Evolutionary conservation across 2,113 vertebrate genomes (phyloP), one percentile per base, ranked within the genome.

Genomic region (Bothrops jararaca): DNA sequence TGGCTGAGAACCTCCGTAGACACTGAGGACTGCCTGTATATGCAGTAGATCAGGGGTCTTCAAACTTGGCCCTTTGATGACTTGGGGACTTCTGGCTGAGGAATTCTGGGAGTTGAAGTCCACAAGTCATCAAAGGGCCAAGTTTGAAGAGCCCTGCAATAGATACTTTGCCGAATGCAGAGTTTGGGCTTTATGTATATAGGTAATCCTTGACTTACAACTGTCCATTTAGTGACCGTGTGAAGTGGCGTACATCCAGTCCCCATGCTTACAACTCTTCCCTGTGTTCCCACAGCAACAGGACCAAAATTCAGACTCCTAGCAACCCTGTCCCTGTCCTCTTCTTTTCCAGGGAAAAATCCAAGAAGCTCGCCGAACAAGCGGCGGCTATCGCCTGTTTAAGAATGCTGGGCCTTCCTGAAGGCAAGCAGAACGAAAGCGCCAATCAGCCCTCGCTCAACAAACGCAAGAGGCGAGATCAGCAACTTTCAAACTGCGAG

Each of bases 301-400:
- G 26, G 58, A 60, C n/a, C 11, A 13, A 69, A 69, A n/a, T 69
- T 2, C 60, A 69, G 12, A n/a, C 60, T 69, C 60, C 13, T n/a
- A 13, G 60, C 26, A n/a, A 64, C 11, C 60, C 13, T n/a, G 5
- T 92, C 94, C 94, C 86, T 34, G 34, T 45, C 4, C 48, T 95
- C 92, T 88, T 92, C 93, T 92, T 94, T 94, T 95, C 93, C 96
- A 99, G 99, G 99, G 99, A 99, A 95, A 99, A 99, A 96, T 99
- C 99, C 0, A 99, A 99, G 98, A 99, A 99, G 89, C 98, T 98
- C 89, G 99, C 99, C 0, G 99, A 99, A 64, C 99, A 99, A 95
- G 98, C 99, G 26, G 98, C 99, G 0, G 99, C 99, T 90, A 95
- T 99, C 3, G 99, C 99, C 29, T 99, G 99, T 91, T 97, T 99